Base-by-base conservation (phyloP, 2,888 invertebrate species). In the Calliphora vomitoria region DNA sequence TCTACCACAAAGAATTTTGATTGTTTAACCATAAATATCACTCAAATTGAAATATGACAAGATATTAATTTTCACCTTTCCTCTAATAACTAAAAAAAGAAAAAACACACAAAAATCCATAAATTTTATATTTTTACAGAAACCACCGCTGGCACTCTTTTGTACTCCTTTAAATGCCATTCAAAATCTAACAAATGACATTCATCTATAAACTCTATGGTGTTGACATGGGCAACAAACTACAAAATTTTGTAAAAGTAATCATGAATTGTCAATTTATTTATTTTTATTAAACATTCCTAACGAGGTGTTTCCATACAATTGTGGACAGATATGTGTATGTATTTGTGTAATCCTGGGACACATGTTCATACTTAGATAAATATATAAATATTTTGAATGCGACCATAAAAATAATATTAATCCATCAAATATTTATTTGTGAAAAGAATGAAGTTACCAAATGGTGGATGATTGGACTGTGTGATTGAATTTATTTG, bases 1-100 rank as follows among this genome's bases (percentile, higher is more conserved):
- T 44, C 44, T 20, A 55, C 20, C 55, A 20, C 20, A 20, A 55
- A 55, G 10, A 18, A 35, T 13, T 4, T 75, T 62, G 47, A 25
- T 13, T 8, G 31, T 6, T 13, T 6, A 53, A 15, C 31, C 58
- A 79, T 68, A 68, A 68, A 76, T 68, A 62, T 62, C 35, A 62
- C 62, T n/a, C 31, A n/a, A 62, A 15, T 60, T n/a, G 62, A n/a
- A 35, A 68, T 68, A 68, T 25, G 53, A 38, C 11, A 41, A 53
- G 41, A 31, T 50, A 66, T 66, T n/a, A 58, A 58, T 25, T 58
- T 25, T 4, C 13, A 25, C 20, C 18, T 18, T 20, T 18, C 13
- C 44, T 44, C 35, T 44, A 10, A 44, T 20, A 50, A 8, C 6
- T 2, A 25, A 25, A n/a, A n/a, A n/a, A 50, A 13, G 15, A 50